Evolutionary conservation across 2,797 vertebrate species (phyloP).

Genomic region (Valencia hispanica): DNA sequence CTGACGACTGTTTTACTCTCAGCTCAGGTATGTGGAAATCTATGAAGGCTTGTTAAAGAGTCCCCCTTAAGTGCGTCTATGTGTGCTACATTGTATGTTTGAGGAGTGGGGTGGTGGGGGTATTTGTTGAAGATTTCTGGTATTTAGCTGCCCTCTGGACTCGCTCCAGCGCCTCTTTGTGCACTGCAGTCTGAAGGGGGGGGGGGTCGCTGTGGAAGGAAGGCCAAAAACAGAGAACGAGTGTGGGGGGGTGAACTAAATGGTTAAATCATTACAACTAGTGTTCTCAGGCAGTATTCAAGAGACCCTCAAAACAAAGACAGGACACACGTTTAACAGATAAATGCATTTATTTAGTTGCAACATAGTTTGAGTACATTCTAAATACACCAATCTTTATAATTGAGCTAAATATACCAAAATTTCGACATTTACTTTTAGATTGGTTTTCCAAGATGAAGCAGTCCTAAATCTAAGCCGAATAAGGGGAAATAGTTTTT

Average conservation of each 20-base stretch:
- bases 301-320: background rate
- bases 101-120: conserved; percentile 4
- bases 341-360: background rate
- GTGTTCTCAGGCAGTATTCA: conserved; percentile 5
- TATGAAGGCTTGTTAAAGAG: conserved; percentile 17
- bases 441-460: background rate
- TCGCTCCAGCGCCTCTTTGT: conserved; percentile 48
- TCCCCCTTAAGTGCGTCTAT: conserved; percentile 16
- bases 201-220: conserved; percentile 16
- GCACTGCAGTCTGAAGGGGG: conserved; percentile 16
- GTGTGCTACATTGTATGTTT: conserved; percentile 25
- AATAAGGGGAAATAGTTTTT: background rate
- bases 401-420: background rate
- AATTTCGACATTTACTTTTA: background rate
- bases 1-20: conserved; percentile 53
- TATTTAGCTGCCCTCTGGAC: conserved; percentile 42
- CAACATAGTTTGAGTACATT: background rate
- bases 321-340: background rate
- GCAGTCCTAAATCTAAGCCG: background rate
- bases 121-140: conserved; percentile 28
- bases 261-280: conserved; percentile 28
- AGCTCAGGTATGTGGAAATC: conserved; percentile 56
- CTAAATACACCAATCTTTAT: background rate
- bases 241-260: background rate
- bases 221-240: background rate